Percentiles rank a stretch among this genome's conserved stretches.
Evolutionary conservation across 2,888 invertebrate genomes (phyloP).

Genomic region (Macrostomum cliftonense): DNA sequence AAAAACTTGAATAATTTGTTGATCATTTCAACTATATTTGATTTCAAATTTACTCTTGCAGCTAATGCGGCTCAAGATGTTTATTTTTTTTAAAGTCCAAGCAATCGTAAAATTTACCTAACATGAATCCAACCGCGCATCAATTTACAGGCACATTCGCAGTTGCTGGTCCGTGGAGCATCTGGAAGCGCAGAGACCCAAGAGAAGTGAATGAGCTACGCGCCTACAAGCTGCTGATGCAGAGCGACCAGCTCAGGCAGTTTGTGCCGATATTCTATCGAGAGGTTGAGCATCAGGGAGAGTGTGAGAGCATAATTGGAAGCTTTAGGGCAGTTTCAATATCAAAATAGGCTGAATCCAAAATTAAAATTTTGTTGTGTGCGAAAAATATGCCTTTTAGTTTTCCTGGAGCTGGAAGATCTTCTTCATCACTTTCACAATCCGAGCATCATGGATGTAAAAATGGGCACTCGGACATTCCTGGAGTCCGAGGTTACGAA

Average conservation of each 20-base stretch:
- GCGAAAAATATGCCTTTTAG: constrained; percentile 18
- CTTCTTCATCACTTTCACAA: constrained; percentile 69
- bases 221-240: constrained; percentile 55
- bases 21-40: no score
- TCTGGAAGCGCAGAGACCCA: constrained; percentile 66
- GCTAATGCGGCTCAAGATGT: no score
- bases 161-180: constrained; percentile 73
- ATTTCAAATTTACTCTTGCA: no score
- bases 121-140: no score
- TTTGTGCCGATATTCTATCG: constrained; percentile 67
- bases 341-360: constrained; percentile 6
- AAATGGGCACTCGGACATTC: constrained; percentile 80
- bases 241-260: constrained; percentile 49
- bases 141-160: constrained; percentile 65
- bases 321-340: constrained; percentile 10
- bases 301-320: constrained; percentile 38
- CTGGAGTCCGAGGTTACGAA: constrained; percentile 83
- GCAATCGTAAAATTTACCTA: no score
- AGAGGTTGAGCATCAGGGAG: constrained; percentile 44
- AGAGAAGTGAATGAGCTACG: constrained; percentile 39
- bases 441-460: constrained; percentile 87
- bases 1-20: no score
- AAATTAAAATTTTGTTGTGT: constrained; percentile 6
- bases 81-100: no score
- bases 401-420: constrained; percentile 83